Evolutionary conservation across 2,888 invertebrate species (phyloP).

Genomic region (Sipha maydis): DNA sequence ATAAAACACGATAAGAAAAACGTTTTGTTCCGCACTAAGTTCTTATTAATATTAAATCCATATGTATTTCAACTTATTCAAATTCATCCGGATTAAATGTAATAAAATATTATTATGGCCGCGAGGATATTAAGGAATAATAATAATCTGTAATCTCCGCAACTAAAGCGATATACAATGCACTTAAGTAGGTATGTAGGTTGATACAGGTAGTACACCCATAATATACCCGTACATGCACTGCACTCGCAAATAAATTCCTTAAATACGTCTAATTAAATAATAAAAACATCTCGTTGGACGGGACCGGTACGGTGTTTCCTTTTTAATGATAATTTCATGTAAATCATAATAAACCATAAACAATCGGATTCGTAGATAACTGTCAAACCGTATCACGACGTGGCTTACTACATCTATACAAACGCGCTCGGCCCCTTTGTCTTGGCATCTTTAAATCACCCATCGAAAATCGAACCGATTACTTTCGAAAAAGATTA

Average conservation of each 20-base stretch:
- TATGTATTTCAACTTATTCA: constrained; percentile 19
- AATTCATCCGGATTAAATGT: constrained; percentile 28
- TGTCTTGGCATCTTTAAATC: neutral
- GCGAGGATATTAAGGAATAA: neutral
- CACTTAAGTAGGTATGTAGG: neutral
- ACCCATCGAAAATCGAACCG: neutral
- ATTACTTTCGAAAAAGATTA: neutral
- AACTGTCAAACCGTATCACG: constrained; percentile 34
- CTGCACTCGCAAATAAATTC: neutral
- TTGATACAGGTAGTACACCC: too few species aligned
- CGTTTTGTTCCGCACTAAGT: constrained; percentile 19
- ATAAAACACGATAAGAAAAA: constrained; percentile 27
- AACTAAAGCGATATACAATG: neutral
- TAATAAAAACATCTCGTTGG: constrained; percentile 11
- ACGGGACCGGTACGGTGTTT: neutral
- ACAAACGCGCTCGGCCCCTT: neutral
- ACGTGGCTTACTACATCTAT: constrained; percentile 10
- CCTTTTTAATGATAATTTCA: constrained; percentile 16
- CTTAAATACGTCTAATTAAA: constrained; percentile 19
- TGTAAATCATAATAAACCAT: constrained; percentile 29
- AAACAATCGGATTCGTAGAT: constrained; percentile 37
- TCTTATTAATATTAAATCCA: constrained; percentile 40
- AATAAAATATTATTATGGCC: constrained; percentile 55
- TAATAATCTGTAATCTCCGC: constrained; percentile 2
- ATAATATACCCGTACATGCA: neutral